Percentiles rank a stretch among this genome's conserved stretches.
Conservation (phyloP, 2,888 invertebrate species). For the Chrysomela aeneicollis region DNA sequence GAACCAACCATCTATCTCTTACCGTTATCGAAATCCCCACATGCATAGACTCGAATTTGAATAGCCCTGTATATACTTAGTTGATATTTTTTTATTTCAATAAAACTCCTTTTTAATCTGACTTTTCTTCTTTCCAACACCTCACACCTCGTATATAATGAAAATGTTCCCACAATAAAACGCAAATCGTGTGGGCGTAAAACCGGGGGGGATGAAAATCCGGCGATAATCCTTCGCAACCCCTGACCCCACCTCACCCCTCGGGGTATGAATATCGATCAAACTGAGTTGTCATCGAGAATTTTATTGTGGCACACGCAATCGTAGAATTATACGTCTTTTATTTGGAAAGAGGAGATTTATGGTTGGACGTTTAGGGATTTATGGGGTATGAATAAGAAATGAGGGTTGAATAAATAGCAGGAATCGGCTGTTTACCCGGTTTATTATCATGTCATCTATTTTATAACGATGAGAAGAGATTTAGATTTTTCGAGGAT, state of each 20-base stretch:
- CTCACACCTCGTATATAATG: too few relatives aligned
- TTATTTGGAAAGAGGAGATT: slow-evolving; percentile 35
- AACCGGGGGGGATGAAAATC: slow-evolving; percentile 31
- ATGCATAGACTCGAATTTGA: too few relatives aligned
- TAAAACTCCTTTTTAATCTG: too few relatives aligned
- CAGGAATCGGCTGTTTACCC: slow-evolving; percentile 15
- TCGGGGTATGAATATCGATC: slow-evolving; percentile 41
- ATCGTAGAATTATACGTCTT: slow-evolving; percentile 38
- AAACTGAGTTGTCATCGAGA: slow-evolving; percentile 47
- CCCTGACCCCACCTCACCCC: too few relatives aligned
- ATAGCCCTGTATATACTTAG: too few relatives aligned
- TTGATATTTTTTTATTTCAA: too few relatives aligned
- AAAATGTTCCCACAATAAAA: slow-evolving; percentile 37
- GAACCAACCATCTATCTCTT: too few relatives aligned
- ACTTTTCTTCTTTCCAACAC: too few relatives aligned
- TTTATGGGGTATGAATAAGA: slow-evolving; percentile 32
- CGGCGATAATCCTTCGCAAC: slow-evolving; percentile 30
- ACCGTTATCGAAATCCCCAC: too few relatives aligned
- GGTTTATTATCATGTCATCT: slow-evolving; percentile 10
- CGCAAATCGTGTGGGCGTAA: slow-evolving; percentile 16
- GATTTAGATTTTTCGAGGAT: too few relatives aligned
- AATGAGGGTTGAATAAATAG: slow-evolving; percentile 28
- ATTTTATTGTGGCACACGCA: slow-evolving; percentile 42
- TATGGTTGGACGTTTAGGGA: slow-evolving; percentile 30
- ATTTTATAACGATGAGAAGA: too few relatives aligned